Percentiles rank a stretch among this genome's conserved stretches.
phyloP scores from a whole-genome alignment of 2,797 vertebrate genomes.

The Myotis daubentonii region DNA sequence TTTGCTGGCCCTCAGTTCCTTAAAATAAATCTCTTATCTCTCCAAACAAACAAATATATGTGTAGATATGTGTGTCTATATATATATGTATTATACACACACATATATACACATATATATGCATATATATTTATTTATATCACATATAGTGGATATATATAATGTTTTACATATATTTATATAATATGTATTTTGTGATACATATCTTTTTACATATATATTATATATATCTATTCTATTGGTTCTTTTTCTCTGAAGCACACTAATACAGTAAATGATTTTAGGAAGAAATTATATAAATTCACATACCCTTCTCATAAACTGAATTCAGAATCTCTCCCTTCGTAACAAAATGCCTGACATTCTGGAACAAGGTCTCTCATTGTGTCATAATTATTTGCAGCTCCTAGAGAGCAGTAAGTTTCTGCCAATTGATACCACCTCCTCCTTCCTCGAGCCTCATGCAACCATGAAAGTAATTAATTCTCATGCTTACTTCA shows the following conservation, averaged over 20 bases:
- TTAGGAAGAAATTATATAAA: not conserved
- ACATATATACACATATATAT: not conserved
- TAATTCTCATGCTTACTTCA: constrained; percentile 69
- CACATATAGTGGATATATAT: not conserved
- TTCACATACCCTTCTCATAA: not conserved
- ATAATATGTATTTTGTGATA: not conserved
- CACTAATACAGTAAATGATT: not conserved
- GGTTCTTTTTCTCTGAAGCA: not conserved
- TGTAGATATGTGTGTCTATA: too few species aligned
- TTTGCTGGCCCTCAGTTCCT: not conserved
- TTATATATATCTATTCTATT: not conserved
- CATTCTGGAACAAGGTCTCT: not conserved
- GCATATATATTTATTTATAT: too few species aligned
- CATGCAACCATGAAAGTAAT: constrained; percentile 59
- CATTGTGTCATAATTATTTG: not conserved
- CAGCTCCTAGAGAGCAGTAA: constrained; percentile 36
- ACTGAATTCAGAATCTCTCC: not conserved
- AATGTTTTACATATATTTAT: not conserved
- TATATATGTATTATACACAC: not conserved
- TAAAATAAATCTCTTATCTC: constrained; percentile 12
- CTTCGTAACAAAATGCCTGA: not conserved
- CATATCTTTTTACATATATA: not conserved
- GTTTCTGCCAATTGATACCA: constrained; percentile 5
- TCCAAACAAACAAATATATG: not conserved
- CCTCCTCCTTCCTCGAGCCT: not conserved